Evolutionary conservation across 2,797 vertebrate species (phyloP), one percentile per base, ranked within the genome.

Genomic region (Monodelphis domestica): DNA sequence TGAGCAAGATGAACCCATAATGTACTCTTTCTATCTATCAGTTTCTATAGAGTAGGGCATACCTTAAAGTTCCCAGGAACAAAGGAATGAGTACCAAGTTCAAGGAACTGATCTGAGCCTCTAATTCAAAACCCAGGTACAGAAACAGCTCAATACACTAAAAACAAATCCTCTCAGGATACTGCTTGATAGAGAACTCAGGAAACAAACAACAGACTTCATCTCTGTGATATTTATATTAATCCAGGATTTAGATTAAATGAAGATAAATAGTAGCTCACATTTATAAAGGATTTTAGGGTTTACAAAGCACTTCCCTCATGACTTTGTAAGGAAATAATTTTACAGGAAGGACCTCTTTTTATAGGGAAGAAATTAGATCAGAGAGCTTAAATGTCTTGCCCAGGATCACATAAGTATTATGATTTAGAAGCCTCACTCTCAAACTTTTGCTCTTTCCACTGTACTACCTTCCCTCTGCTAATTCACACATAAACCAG

Each of bases 221-320:
- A 57, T 90, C 29, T 56, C 91, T 57, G 89, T 12, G 89, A 51
- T 45, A 26, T 89, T 29, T 53, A 70, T 92, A 56, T 63, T 89
- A 92, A 38, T 95, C n/a, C 63, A 90, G 91, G 84, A 91, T 92
- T 55, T 0, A 88, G 56, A 70, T 91, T 15, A n/a, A 5, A 14
- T 33, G 59, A n/a, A 14, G 59, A 63, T 63, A n/a, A 63, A 17
- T 17, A n/a, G n/a, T n/a, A 52, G 54, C 6, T 50, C 54, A 90
- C 24, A 89, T 63, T 63, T 33, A 15, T 33, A n/a, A 57, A 63
- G 33, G n/a, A n/a, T 33, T n/a, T n/a, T 63, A n/a, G n/a, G 59
- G 14, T 33, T 63, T 63, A 6, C 17, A 63, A 33, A 28, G 29
- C 14, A 12, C 33, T 59, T 59, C 30, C 21, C 55, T 59, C 57